Evolutionary conservation across 2,888 invertebrate species (phyloP).

Genomic region (Acleris sparsana): DNA sequence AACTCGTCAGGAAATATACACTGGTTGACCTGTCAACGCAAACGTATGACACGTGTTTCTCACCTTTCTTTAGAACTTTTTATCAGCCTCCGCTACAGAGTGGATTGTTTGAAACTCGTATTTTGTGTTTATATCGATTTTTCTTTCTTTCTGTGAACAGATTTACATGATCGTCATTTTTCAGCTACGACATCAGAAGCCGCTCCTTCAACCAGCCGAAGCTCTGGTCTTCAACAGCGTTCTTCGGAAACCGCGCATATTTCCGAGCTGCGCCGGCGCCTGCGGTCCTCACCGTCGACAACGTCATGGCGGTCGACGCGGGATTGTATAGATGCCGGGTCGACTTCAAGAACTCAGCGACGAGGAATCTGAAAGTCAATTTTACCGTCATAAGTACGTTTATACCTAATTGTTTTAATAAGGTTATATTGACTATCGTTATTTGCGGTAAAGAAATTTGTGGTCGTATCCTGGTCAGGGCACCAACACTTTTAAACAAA

Average conservation of each 20-base stretch:
- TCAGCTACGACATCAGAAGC: constrained; percentile 90
- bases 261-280: constrained; percentile 90
- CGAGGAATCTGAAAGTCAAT: constrained; percentile 94
- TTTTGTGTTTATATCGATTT: background rate
- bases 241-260: constrained; percentile 90
- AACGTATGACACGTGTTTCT: no score
- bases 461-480: no score
- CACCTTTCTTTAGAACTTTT: no score
- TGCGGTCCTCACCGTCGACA: constrained; percentile 90
- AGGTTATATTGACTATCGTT: no score
- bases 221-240: constrained; percentile 91
- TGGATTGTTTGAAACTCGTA: background rate
- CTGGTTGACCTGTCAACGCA: no score
- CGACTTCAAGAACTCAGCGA: constrained; percentile 95
- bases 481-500: background rate
- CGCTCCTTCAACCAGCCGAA: constrained; percentile 89
- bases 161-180: constrained; percentile 1
- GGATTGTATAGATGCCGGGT: constrained; percentile 95
- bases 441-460: no score
- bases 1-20: no score
- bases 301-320: constrained; percentile 89
- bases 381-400: constrained; percentile 94
- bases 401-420: no score
- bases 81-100: no score
- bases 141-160: background rate